A percentile compares a stretch with the other conserved stretches of the same genome.
These are phyloP conservation scores for Pogonocichla stellata DNA, from an alignment of 2,113 vertebrate genomes.

Conservation along the genomic window DNA sequence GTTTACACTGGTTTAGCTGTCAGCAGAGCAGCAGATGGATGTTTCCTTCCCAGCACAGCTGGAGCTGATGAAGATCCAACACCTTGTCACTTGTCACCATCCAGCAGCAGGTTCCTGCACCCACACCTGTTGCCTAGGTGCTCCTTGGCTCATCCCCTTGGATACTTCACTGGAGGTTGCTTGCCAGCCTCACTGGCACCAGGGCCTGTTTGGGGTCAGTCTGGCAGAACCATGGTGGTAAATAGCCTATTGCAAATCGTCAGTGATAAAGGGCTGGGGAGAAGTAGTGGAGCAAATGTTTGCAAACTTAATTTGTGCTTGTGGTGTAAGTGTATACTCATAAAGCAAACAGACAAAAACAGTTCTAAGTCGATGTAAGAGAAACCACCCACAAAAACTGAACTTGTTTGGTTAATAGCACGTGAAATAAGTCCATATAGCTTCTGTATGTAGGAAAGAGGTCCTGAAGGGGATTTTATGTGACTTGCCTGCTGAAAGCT, in stretches of 20 bases:
- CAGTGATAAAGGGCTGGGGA: not conserved
- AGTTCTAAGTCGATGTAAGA: not conserved
- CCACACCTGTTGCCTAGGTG: not conserved
- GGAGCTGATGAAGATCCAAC: not conserved
- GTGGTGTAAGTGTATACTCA: not conserved
- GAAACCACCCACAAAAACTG: not conserved
- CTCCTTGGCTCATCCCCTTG: not conserved
- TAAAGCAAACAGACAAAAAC: not conserved
- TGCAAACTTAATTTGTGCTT: not conserved
- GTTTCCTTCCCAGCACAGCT: not conserved
- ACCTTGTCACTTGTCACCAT: fast-evolving
- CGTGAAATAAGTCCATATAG: not conserved
- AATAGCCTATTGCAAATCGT: not conserved
- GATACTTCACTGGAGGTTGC: not conserved
- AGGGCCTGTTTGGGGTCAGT: not conserved
- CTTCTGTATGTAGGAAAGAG: not conserved
- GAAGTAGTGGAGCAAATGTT: not conserved
- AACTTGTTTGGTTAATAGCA: not conserved
- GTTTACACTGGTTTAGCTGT: not conserved
- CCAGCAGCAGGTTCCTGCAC: not conserved
- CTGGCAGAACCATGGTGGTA: not conserved
- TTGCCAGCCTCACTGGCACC: not conserved
- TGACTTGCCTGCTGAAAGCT: not conserved
- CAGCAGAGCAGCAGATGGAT: not conserved
- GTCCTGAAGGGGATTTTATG: not conserved